Evolutionary conservation across 2,888 invertebrate genomes (phyloP).

Genomic region (Malthinus flaveolus): DNA sequence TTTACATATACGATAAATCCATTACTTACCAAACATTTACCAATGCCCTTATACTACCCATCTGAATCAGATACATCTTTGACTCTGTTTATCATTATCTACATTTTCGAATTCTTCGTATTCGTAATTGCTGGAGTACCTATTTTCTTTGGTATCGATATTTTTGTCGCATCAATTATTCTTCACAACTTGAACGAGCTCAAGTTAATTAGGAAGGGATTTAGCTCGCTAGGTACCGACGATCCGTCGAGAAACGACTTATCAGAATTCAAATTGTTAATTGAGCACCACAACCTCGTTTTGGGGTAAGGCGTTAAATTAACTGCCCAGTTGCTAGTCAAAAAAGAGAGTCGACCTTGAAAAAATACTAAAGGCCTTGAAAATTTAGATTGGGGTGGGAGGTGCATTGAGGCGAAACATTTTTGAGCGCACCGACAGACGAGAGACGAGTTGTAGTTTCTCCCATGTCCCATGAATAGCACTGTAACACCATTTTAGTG

Average conservation of each 20-base stretch:
- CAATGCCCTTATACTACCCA: background rate
- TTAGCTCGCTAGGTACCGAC: background rate
- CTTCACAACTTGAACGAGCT: background rate
- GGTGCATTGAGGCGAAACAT: too few species aligned
- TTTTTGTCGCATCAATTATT: background rate
- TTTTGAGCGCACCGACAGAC: too few species aligned
- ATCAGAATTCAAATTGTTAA: background rate
- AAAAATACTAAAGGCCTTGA: too few species aligned
- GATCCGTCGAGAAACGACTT: background rate
- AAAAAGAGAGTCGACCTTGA: too few species aligned
- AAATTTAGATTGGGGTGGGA: too few species aligned
- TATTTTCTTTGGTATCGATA: background rate
- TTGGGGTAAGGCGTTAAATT: background rate
- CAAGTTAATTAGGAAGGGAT: background rate
- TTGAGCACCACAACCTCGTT: background rate
- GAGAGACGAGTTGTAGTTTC: too few species aligned
- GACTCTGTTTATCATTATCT: background rate
- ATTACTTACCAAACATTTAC: background rate
- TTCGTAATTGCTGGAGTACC: background rate
- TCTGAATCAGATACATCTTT: background rate
- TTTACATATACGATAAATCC: too few species aligned
- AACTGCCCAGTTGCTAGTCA: background rate
- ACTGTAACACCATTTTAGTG: too few species aligned
- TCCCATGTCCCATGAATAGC: background rate
- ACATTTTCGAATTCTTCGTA: background rate